phyloP scores from a whole-genome alignment of 2,113 vertebrate species.

The Leptocoma aspasia region DNA sequence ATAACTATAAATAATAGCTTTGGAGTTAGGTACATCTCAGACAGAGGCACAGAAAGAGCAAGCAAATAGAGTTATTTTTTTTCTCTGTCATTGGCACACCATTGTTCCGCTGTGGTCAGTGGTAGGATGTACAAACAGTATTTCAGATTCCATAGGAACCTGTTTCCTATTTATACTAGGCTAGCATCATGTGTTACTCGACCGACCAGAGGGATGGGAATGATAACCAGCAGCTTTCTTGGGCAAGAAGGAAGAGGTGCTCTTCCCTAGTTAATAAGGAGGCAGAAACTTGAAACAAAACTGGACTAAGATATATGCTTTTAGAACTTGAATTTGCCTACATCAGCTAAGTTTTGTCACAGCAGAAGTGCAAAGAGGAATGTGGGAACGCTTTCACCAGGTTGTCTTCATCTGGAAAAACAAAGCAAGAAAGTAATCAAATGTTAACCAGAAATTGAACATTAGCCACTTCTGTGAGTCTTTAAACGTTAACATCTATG shows the following conservation, averaged over 20 bases:
- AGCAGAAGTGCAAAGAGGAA: conserved; percentile 11
- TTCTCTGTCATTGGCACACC: conserved; percentile 19
- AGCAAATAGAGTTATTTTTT: conserved; percentile 53
- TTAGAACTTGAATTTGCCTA: background rate
- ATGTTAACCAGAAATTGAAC: conserved; percentile 18
- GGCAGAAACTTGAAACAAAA: conserved; percentile 25
- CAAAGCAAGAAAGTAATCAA: background rate
- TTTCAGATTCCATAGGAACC: conserved; percentile 61
- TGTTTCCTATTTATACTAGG: conserved; percentile 62
- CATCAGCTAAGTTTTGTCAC: conserved; percentile 16
- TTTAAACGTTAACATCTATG: conserved; percentile 19
- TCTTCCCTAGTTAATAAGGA: conserved; percentile 11
- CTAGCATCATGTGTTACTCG: conserved; percentile 21
- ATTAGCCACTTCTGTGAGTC: conserved; percentile 5
- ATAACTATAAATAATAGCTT: conserved; percentile 70
- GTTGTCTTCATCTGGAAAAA: conserved; percentile 42
- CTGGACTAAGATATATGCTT: background rate
- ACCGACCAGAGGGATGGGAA: background rate
- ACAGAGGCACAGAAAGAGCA: conserved; percentile 43
- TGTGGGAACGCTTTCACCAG: conserved; percentile 7
- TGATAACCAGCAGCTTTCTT: conserved; percentile 41
- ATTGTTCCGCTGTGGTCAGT: conserved; percentile 67
- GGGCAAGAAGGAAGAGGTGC: conserved; percentile 32
- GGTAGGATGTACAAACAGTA: conserved; percentile 56
- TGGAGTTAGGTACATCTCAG: conserved; percentile 44